These are phyloP conservation scores for Myoxocephalus aenaeus DNA, from an alignment of 2,797 vertebrate genomes.

Conservation along the genomic window DNA sequence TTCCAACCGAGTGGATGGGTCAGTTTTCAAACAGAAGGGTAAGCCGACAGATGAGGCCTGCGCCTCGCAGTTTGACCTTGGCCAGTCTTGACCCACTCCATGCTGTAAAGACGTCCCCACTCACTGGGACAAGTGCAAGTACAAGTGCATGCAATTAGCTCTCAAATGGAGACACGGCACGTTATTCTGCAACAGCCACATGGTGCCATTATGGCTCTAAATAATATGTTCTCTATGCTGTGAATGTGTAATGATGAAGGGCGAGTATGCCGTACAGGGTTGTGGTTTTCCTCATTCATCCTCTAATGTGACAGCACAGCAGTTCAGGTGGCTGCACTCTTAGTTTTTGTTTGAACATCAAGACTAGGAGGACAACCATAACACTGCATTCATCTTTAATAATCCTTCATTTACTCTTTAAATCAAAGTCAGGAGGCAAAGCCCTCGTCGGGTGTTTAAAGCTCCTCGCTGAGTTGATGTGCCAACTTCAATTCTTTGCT, in stretches of 20 bases:
- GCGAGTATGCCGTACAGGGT: background rate
- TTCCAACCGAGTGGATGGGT: conserved; percentile 45
- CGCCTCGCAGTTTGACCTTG: conserved; percentile 39
- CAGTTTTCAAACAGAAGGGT: conserved; percentile 40
- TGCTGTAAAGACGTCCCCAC: conserved; percentile 30
- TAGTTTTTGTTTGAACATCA: conserved; percentile 59
- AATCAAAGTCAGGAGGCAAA: conserved; percentile 64
- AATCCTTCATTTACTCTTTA: conserved; percentile 66
- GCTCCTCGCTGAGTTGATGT: conserved; percentile 52
- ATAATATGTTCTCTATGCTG: conserved; percentile 14
- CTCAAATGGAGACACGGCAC: conserved; percentile 22
- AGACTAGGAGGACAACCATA: conserved; percentile 63
- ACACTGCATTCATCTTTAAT: conserved; percentile 62
- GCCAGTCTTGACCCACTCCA: conserved; percentile 22
- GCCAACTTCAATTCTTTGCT: conserved; percentile 65
- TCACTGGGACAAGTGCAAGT: conserved; percentile 27
- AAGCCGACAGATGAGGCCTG: conserved; percentile 36
- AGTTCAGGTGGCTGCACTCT: conserved; percentile 42
- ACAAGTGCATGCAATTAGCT: conserved; percentile 51
- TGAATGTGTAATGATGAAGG: conserved; percentile 21
- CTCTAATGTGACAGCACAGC: conserved; percentile 38
- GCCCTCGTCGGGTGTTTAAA: conserved; percentile 47
- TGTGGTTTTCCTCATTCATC: conserved; percentile 25
- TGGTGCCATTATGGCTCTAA: conserved; percentile 1
- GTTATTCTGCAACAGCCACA: conserved; percentile 9